Evolutionary conservation across 2,113 vertebrate species (phyloP), one percentile per base, ranked within the genome.

Genomic region (Oreochromis niloticus): DNA sequence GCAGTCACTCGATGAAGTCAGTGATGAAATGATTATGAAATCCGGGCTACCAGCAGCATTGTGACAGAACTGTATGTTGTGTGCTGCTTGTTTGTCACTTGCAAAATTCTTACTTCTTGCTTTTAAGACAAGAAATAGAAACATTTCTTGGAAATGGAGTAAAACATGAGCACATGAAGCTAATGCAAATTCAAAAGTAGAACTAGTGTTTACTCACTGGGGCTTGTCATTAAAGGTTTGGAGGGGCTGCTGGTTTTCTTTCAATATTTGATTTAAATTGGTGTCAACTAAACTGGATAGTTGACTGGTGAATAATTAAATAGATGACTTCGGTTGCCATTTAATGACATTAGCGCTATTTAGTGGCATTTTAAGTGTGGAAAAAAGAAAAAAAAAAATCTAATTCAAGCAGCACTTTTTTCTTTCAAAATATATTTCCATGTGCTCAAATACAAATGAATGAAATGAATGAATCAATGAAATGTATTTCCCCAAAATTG

Each of bases 41-140:
- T 83, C 17, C 5, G 4, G 91, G 86, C 3, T 78, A 80, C 8
- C 6, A 11, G 63, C 78, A 11, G 9, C 3, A 13, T 86, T 83
- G 57, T 4, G 6, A 79, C 54, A 88, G 3, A 54, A 8, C n/a
- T 6, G n/a, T 43, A 32, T 66, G 61, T n/a, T 17, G 27, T 79
- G 66, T 34, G 79, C 88, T 41, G 41, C 36, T 78, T 84, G 27
- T 30, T 56, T 54, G 12, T 22, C 46, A 12, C 46, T 32, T 27
- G 9, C 46, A 46, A 48, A 48, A 75, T 13, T 50, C 27, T 32
- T 30, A 32, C 9, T 50, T 50, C 6, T 75, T 50, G 9, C 24
- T 1, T 48, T 19, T 32, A 75, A 50, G 4, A 48, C 9, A 43
- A 32, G 9, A 75, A 50, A 48, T 2, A 50, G 8, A 83, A 68